Conservation (phyloP, 2,797 vertebrate genomes). For the Muraenolepis orangiensis region DNA sequence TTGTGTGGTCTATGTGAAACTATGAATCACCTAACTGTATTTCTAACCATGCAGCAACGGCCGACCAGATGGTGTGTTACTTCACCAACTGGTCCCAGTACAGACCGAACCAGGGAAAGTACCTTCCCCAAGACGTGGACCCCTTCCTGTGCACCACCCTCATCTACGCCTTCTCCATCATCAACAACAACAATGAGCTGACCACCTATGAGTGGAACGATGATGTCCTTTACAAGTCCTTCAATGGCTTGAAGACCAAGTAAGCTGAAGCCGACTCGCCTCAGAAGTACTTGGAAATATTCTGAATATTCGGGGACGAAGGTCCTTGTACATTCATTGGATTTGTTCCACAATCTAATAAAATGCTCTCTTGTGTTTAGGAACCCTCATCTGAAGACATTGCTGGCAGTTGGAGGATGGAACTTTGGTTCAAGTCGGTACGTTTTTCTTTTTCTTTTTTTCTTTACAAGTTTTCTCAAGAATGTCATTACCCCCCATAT, state of each 20-base stretch:
- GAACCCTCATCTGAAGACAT: conserved; percentile 74
- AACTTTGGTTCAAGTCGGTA: conserved; percentile 77
- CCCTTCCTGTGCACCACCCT: conserved; percentile 80
- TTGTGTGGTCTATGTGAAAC: background rate
- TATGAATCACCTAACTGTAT: background rate
- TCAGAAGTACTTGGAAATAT: background rate
- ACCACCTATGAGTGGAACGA: conserved; percentile 72
- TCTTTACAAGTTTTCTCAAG: background rate
- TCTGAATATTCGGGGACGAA: background rate
- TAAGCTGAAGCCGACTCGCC: conserved; percentile 25
- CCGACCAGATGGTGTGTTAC: conserved; percentile 75
- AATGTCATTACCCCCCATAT: background rate
- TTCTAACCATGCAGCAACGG: conserved; percentile 52
- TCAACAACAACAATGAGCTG: conserved; percentile 67
- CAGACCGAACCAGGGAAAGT: conserved; percentile 58
- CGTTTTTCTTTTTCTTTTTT: conserved; percentile 37
- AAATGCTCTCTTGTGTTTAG: conserved; percentile 48
- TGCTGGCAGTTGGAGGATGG: conserved; percentile 80
- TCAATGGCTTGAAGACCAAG: conserved; percentile 73
- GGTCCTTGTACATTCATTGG: background rate
- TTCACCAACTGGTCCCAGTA: conserved; percentile 77
- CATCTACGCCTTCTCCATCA: conserved; percentile 79
- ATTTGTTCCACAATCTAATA: background rate
- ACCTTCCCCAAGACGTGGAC: conserved; percentile 69
- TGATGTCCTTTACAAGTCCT: conserved; percentile 66